Evolutionary conservation across 1,140 invertebrate genomes (phyloP).

Genomic region (Frieseomelitta varia): DNA sequence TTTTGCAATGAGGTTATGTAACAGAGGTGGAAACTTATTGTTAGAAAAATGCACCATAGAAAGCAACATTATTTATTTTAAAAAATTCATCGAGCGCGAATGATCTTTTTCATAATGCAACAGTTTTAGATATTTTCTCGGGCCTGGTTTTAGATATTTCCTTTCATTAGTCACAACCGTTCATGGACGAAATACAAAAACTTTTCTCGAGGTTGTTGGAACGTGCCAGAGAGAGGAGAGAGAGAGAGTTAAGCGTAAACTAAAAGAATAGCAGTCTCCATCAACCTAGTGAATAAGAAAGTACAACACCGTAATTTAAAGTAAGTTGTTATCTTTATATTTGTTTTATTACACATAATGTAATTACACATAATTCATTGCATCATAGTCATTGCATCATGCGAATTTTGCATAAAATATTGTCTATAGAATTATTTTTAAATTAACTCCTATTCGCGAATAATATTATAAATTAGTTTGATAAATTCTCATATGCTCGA

Average conservation of each 20-base stretch:
- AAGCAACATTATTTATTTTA: not conserved
- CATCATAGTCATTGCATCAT: too few relatives aligned
- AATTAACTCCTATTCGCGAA: not conserved
- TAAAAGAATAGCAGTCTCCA: constrained; percentile 30
- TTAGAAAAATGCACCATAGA: too few relatives aligned
- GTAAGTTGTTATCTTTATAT: not conserved
- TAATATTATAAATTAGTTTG: too few relatives aligned
- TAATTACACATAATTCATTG: too few relatives aligned
- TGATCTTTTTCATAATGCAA: not conserved
- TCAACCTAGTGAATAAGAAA: constrained; percentile 15
- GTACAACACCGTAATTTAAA: constrained; percentile 6
- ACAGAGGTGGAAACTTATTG: not conserved
- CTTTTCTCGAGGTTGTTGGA: constrained; percentile 8
- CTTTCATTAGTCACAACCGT: not conserved
- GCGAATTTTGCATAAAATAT: not conserved
- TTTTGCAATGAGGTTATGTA: not conserved
- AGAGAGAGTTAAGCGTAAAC: constrained; percentile 1
- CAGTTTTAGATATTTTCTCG: not conserved
- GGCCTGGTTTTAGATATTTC: constrained; percentile 5
- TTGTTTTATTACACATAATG: not conserved
- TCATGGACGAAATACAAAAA: constrained; percentile 39
- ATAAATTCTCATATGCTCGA: not conserved
- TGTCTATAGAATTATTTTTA: not conserved
- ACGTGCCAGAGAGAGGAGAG: not conserved
- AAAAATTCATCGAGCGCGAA: not conserved